phyloP scores from a whole-genome alignment of 1,140 invertebrate species.

The Drosophila sp. region DNA sequence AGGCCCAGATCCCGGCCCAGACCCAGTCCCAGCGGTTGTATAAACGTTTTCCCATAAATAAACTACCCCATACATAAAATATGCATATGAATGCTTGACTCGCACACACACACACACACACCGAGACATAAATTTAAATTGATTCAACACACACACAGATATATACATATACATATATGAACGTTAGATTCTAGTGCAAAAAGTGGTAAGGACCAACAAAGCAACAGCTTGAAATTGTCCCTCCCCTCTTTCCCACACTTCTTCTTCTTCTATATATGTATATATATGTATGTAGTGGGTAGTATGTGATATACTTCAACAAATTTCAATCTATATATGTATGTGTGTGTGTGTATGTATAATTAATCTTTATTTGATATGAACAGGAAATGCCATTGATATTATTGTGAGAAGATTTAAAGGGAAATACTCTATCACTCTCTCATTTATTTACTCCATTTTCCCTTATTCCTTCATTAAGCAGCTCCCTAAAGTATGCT shows the following conservation, averaged over 20 bases:
- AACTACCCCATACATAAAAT: constrained; percentile 12
- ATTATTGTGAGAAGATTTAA: too few species aligned
- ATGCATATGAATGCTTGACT: constrained; percentile 21
- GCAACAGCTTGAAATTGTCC: neutral
- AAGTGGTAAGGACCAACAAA: neutral
- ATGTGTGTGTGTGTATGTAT: too few species aligned
- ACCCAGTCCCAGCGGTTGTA: constrained; percentile 2
- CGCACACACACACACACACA: constrained; percentile 8
- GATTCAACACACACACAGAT: constrained; percentile 10
- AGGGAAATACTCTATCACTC: too few species aligned
- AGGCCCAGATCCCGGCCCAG: neutral
- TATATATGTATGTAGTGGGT: too few species aligned
- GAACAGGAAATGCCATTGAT: too few species aligned
- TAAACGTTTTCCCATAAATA: constrained; percentile 21
- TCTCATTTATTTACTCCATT: too few species aligned
- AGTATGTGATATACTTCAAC: too few species aligned
- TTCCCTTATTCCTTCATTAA: too few species aligned
- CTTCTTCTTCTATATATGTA: neutral
- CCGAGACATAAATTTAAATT: constrained; percentile 12
- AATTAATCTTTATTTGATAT: too few species aligned
- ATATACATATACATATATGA: neutral
- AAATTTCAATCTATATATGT: too few species aligned
- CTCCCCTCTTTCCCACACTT: neutral
- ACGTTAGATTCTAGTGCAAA: neutral
- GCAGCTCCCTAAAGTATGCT: too few species aligned